Evolutionary conservation across 2,113 vertebrate species (phyloP), one percentile per base, ranked within the genome.

Genomic region (Acinonyx jubatus): DNA sequence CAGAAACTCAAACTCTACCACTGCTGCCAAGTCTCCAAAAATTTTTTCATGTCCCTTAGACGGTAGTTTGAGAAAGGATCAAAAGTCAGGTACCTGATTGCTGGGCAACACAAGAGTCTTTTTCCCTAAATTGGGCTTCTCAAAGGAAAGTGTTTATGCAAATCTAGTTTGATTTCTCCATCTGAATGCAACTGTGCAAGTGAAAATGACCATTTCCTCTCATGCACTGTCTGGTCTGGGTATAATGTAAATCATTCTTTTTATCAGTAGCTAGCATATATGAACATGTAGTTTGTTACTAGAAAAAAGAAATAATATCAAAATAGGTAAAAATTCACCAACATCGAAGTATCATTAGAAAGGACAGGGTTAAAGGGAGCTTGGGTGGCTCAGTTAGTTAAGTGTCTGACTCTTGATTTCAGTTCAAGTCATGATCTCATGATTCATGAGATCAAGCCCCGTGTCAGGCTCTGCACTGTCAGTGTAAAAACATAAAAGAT

Each of bases 151-250:
- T 61, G 38, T 45, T 84, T 38, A n/a, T n/a, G 29, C 21, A 97
- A 94, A 78, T 63, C 33, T 6, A 71, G 16, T 80, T 57, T 84
- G 55, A 78, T 92, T 82, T 90, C 86, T 89, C 36, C 48, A 84
- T 55, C 14, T 89, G 29, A 85, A 45, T 81, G 2, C 19, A 94
- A 85, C 38, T 82, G 57, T 88, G 29, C 9, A 91, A 91, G 36
- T 85, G 23, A 97, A 92, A 95, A 91, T 52, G 14, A n/a, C 25
- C 41, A 50, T 91, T 95, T 91, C 12, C 15, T 84, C 29, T 66
- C 18, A 63, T 18, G 8, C 21, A 80, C 0, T 48, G 2, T 45
- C 14, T 87, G 21, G 9, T 94, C 18, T 93, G 1, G 13, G 7
- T 69, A 84, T 0, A 73, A 3, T 93, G 1, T 45, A 66, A 96